Evolutionary conservation across 2,113 vertebrate species (phyloP), one percentile per base, ranked within the genome.

Genomic region (Ondatra zibethicus): DNA sequence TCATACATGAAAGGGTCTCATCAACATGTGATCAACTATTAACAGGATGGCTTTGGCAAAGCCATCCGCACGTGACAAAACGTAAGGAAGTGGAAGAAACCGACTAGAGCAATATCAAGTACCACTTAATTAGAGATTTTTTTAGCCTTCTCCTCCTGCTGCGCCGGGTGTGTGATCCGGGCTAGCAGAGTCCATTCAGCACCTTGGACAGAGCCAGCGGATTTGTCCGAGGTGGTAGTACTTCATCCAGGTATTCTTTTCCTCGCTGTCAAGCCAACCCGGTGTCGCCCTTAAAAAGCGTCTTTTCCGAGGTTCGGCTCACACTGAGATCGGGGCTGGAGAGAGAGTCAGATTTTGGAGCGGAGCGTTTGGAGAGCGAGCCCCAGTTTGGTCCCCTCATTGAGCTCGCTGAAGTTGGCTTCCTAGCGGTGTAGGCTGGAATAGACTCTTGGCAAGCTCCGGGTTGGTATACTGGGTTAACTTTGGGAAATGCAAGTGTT

Each of bases 401-500:
- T 93, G 98, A 98, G 98, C 98, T 97, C 98, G 98, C 98, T 98
- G 99, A 99, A 99, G 99, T 99, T 99, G 98, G 98, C 98, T 99
- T 99, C 98, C 98, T 98, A 98, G 98, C 98, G 98, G 98, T 97
- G 98, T 98, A 98, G 98, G 98, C 98, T 98, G 98, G 98, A 99
- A 97, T 95, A 98, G 98, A 98, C 98, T 98, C 98, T 98, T 98
- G 97, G 97, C 98, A 98, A 99, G 98, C 98, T 98, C 98, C 98
- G 98, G 98, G 98, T 98, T 98, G 98, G 97, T 98, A 98, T 98
- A 99, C 99, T 99, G 99, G 99, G 99, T 99, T 99, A 99, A 99
- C 99, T 99, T 99, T 99, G 99, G 99, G 99, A 99, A 99, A 99
- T 99, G 99, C 99, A 98, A 99, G 99, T 99, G 98, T 99, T 99